These are phyloP conservation scores for Cataglyphis altisquamis DNA, from an alignment of 2,888 invertebrate genomes.

Conservation along the genomic window DNA sequence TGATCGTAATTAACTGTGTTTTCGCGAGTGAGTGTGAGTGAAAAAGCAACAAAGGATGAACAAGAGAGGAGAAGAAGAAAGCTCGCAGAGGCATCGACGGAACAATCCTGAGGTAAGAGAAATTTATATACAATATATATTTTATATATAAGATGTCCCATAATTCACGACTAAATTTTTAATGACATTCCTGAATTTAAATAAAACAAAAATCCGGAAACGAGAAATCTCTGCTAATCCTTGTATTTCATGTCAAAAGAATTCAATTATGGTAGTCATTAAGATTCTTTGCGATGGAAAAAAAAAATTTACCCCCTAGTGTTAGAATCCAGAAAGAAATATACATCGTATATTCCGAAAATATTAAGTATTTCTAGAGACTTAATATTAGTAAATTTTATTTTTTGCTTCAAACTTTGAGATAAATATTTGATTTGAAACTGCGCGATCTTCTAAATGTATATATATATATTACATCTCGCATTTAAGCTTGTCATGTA, in stretches of 20 bases:
- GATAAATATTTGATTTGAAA: constrained; percentile 63
- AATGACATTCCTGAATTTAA: background rate
- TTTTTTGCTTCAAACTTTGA: background rate
- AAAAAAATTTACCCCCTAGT: background rate
- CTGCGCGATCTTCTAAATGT: constrained; percentile 33
- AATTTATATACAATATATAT: background rate
- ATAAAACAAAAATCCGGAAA: too few relatives aligned
- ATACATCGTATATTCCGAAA: background rate
- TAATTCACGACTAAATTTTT: background rate
- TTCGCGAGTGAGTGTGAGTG: background rate
- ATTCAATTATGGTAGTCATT: background rate
- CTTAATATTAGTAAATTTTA: background rate
- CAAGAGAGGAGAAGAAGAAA: background rate
- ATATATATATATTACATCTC: background rate
- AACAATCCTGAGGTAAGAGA: background rate
- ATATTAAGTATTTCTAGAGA: background rate
- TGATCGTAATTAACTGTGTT: background rate
- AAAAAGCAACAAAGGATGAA: background rate
- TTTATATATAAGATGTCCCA: background rate
- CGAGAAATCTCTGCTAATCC: background rate
- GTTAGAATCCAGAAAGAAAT: background rate
- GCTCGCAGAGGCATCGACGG: background rate
- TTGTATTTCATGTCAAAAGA: background rate
- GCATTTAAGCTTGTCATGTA: constrained; percentile 13
- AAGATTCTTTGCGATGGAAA: background rate